Conservation (phyloP, 2,113 vertebrate genomes). For the Oplegnathus fasciatus region DNA sequence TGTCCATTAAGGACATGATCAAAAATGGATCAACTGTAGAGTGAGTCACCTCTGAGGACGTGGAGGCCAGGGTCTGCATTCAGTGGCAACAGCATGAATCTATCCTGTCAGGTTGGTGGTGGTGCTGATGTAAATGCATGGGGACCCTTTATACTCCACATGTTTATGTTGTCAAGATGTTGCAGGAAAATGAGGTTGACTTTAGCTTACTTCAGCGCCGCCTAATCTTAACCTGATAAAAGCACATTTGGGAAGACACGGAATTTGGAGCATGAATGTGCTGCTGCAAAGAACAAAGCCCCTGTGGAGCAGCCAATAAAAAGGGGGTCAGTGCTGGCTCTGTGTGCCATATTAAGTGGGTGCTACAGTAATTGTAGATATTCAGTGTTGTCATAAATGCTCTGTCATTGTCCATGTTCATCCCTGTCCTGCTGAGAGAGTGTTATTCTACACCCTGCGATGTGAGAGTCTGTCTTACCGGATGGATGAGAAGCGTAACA, state of each 20-base stretch:
- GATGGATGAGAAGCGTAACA: constrained; percentile 65
- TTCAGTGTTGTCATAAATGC: constrained; percentile 42
- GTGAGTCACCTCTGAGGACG: not conserved
- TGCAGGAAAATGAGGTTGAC: not conserved
- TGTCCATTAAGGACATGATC: not conserved
- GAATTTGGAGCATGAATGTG: not conserved
- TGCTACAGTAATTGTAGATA: not conserved
- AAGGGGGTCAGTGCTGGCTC: not conserved
- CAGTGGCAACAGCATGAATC: not conserved
- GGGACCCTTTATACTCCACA: not conserved
- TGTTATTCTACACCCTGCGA: constrained; percentile 51
- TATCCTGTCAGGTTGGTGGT: not conserved
- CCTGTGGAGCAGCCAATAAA: not conserved
- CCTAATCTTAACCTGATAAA: not conserved
- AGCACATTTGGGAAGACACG: not conserved
- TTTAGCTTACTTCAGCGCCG: not conserved
- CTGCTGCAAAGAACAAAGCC: not conserved
- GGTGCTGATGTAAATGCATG: not conserved
- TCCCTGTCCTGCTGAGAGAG: constrained; percentile 38
- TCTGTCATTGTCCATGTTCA: constrained; percentile 18
- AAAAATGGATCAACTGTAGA: constrained; percentile 4
- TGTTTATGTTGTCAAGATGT: not conserved
- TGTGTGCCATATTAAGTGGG: not conserved
- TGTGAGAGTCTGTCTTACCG: constrained; percentile 51
- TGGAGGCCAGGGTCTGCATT: not conserved